Percentiles rank a stretch among this genome's conserved stretches.
Conservation (phyloP, 2,797 vertebrate genomes). For the Labroides dimidiatus region DNA sequence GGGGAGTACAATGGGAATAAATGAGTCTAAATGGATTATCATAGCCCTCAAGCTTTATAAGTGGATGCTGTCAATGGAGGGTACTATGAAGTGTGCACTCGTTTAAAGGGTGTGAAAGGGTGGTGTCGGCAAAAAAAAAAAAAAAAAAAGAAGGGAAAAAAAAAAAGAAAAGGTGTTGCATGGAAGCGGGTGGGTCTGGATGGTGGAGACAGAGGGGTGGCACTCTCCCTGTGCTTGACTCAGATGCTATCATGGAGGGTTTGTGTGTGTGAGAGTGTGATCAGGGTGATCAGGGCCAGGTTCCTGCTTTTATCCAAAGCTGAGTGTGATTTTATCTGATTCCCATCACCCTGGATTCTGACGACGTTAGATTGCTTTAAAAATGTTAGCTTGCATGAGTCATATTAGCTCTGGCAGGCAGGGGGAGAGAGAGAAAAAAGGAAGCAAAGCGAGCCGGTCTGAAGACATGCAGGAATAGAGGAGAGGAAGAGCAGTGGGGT, state of each 20-base stretch:
- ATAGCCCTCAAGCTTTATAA: conserved; percentile 78
- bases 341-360: conserved; percentile 51
- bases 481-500: conserved; percentile 49
- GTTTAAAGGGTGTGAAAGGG: conserved; percentile 72
- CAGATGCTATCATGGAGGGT: conserved; percentile 25
- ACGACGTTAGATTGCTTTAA: conserved; percentile 71
- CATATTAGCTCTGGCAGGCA: conserved; percentile 66
- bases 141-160: conserved; percentile 19
- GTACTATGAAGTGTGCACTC: conserved; percentile 72
- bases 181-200: conserved; percentile 60
- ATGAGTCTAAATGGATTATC: conserved; percentile 82
- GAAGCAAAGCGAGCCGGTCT: conserved; percentile 36
- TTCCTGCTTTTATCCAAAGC: conserved; percentile 33
- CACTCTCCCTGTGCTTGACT: conserved; percentile 22
- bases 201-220: conserved; percentile 31
- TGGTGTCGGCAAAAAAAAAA: conserved; percentile 35
- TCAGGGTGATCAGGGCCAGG: conserved; percentile 16
- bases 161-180: conserved; percentile 51
- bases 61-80: conserved; percentile 75
- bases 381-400: conserved; percentile 81
- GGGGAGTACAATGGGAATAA: conserved; percentile 79
- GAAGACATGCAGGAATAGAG: conserved; percentile 38
- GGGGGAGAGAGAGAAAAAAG: conserved; percentile 31
- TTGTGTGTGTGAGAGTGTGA: neutral
- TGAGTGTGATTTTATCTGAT: conserved; percentile 59